Percentiles rank a stretch among this genome's conserved stretches.
Conservation (phyloP, 2,888 invertebrate genomes). For the Cheilosia soror region DNA sequence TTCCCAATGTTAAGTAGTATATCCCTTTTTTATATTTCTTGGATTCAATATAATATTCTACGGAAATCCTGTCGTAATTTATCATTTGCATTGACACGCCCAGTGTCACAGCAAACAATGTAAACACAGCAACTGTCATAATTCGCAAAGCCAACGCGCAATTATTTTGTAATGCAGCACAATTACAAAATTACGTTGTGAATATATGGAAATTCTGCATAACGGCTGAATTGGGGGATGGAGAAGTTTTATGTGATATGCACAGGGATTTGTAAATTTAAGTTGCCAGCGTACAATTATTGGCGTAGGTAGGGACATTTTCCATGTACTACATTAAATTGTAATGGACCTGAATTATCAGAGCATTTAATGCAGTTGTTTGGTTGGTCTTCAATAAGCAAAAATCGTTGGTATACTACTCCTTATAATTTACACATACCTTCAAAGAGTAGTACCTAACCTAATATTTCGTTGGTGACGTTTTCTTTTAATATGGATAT, state of each 20-base stretch:
- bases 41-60: slow-evolving; percentile 16
- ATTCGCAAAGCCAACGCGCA: slow-evolving; percentile 60
- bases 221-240: slow-evolving; percentile 23
- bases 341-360: too few species aligned
- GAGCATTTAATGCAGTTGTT: too few species aligned
- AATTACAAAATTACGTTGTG: slow-evolving; percentile 30
- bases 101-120: slow-evolving; percentile 72
- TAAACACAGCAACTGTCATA: slow-evolving; percentile 72
- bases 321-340: too few species aligned
- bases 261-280: too few species aligned
- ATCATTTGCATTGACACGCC: slow-evolving; percentile 67
- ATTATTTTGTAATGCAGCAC: slow-evolving; percentile 58
- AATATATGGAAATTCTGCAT: slow-evolving; percentile 17
- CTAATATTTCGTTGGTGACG: too few species aligned
- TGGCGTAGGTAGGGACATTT: too few species aligned
- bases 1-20: background rate
- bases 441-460: too few species aligned
- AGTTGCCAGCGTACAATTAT: too few species aligned
- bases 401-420: too few species aligned
- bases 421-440: too few species aligned
- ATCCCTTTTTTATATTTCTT: slow-evolving; percentile 1
- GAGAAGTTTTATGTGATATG: background rate
- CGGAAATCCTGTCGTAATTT: slow-evolving; percentile 71
- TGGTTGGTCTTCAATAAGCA: too few species aligned
- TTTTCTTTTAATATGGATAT: too few species aligned